These are phyloP conservation scores for Protobothrops mucrosquamatus DNA, from an alignment of 2,113 vertebrate species.

Conservation along the genomic window DNA sequence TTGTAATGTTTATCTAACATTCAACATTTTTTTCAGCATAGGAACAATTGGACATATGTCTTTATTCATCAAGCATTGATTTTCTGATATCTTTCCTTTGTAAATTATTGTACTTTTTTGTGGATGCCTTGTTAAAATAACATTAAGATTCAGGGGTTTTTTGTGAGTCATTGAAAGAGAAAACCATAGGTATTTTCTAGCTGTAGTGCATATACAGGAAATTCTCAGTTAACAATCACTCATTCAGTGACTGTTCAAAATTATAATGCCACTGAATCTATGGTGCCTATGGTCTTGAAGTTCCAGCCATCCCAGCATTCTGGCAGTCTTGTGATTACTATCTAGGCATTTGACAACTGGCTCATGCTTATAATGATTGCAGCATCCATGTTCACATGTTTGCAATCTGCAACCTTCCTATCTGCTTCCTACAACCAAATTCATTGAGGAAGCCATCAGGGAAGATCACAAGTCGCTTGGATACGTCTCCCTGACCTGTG, in stretches of 20 bases:
- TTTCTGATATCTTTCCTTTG: neutral
- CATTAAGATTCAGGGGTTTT: neutral
- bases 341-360: neutral
- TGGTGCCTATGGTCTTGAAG: neutral
- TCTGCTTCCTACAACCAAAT: neutral
- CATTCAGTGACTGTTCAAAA: neutral
- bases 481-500: neutral
- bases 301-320: neutral
- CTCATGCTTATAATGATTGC: neutral
- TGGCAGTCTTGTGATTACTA: neutral
- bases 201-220: neutral
- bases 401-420: neutral
- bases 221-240: neutral
- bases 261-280: neutral
- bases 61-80: neutral
- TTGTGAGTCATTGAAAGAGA: neutral
- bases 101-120: neutral
- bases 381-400: neutral
- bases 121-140: neutral
- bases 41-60: neutral
- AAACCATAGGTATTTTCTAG: neutral
- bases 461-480: neutral
- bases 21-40: neutral
- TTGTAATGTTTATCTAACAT: neutral
- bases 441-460: neutral